Base-by-base conservation (phyloP, 2,113 vertebrate species). In the Bostrychus sinensis region DNA sequence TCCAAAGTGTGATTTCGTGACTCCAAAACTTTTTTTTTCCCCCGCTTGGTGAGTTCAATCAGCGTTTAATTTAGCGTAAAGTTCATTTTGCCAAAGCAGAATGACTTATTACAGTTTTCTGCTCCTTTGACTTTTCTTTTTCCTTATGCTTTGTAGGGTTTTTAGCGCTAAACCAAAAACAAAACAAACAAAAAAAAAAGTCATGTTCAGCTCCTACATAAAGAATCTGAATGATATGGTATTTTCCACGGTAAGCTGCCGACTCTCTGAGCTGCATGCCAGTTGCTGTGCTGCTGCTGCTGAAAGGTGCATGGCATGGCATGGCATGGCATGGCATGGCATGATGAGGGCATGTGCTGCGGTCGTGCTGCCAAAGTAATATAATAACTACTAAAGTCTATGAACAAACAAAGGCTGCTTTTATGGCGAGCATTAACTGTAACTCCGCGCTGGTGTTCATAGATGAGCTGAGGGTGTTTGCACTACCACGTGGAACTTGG, bases 201-300 rank as follows among this genome's bases (percentile, higher is more conserved):
- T 84, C 84, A 90, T 91, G 89, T 91, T 91, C 84, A 78, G 78
- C 73, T 36, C 79, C 88, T 89, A 89, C 89, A 73, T 89, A 89
- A 89, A 91, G 89, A 86, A 80, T 91, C 89, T 91, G 82, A 91
- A 89, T 91, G 89, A 91, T 89, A 80, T 91, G 89, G 88, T 91
- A 77, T 89, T 88, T 89, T 68, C 89, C 23, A 90, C 86, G 89
- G 89, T 91, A 91, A 89, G 88, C 79, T 58, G 70, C 72, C 67
- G 68, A 78, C 80, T 78, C 77, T 81, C 58, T 85, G 70, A 84
- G 62, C 77, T 88, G 88, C 85, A 91, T 85, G 87, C 83, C 80
- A 67, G 45, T 48, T 25, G 12, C 25, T 17, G 48, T 30, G 48
- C 7, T 28, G 48, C 48, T 51, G 25, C 2, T 8, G 13, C 9